These are phyloP conservation scores for Sebastes iracundus DNA, from an alignment of 2,797 vertebrate species.

Conservation along the genomic window DNA sequence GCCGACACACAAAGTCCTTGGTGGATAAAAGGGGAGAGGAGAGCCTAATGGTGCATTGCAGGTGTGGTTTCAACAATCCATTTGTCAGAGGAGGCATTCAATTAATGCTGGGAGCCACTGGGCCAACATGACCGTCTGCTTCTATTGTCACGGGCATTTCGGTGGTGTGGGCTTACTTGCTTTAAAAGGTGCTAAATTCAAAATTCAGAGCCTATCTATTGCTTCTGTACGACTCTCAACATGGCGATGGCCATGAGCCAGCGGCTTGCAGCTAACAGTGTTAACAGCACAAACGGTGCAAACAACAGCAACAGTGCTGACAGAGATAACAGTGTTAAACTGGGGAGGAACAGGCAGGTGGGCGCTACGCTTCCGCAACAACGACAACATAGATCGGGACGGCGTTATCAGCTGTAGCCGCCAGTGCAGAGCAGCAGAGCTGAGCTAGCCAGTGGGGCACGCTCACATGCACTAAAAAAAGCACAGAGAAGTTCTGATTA, in stretches of 20 bases:
- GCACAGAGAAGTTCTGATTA: too few species aligned
- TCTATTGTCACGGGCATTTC: background rate
- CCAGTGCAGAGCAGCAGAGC: too few species aligned
- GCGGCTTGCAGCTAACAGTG: too few species aligned
- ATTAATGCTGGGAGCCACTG: constrained; percentile 63
- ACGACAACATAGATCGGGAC: too few species aligned
- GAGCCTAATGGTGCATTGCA: constrained; percentile 74
- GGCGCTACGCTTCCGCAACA: too few species aligned
- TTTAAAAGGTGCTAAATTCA: background rate
- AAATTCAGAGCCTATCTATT: background rate
- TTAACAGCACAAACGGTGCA: background rate
- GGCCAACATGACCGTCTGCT: constrained; percentile 8
- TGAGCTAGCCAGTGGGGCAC: too few species aligned
- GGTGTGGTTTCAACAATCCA: constrained; percentile 75
- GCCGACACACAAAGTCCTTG: constrained; percentile 41
- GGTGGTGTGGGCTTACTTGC: background rate
- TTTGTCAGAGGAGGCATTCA: constrained; percentile 78
- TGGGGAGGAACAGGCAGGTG: too few species aligned
- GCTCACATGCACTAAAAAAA: too few species aligned
- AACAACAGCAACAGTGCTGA: too few species aligned
- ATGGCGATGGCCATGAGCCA: background rate
- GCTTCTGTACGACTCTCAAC: background rate
- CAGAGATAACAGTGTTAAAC: too few species aligned
- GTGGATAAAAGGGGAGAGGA: constrained; percentile 45
- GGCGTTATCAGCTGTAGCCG: too few species aligned